Percentiles rank a stretch among this genome's conserved stretches.
These are phyloP conservation scores for Panulirus ornatus DNA, from an alignment of 1,140 invertebrate species.

Conservation along the genomic window DNA sequence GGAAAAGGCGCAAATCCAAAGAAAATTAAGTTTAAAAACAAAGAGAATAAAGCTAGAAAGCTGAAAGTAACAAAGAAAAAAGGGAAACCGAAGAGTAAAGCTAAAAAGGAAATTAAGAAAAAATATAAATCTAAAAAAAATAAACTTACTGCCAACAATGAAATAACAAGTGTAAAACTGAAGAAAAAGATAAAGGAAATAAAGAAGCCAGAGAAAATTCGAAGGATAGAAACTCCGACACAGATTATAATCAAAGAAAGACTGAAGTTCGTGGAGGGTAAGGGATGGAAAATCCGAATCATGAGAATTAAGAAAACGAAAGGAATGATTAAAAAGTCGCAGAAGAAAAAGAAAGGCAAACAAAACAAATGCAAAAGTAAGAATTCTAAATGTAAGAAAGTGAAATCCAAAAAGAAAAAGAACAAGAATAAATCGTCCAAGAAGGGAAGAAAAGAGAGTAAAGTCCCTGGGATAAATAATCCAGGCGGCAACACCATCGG, in stretches of 20 bases:
- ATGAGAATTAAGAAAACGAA: slow-evolving; percentile 3
- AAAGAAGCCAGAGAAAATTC: slow-evolving; percentile 11
- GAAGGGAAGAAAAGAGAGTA: background rate
- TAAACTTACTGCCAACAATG: background rate
- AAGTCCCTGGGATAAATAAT: background rate
- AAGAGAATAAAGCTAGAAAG: background rate
- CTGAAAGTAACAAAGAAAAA: background rate
- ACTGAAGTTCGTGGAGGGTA: background rate
- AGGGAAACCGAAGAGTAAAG: background rate
- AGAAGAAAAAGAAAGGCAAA: background rate
- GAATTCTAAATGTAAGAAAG: background rate
- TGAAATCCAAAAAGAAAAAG: background rate
- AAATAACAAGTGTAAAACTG: background rate
- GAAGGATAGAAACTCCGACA: slow-evolving; percentile 7
- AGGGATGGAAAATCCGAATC: slow-evolving; percentile 17
- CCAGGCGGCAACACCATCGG: background rate
- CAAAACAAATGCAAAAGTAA: background rate
- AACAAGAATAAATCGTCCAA: background rate
- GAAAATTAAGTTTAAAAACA: background rate
- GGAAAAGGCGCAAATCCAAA: background rate
- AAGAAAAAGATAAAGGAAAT: background rate
- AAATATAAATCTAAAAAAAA: background rate
- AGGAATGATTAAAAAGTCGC: background rate
- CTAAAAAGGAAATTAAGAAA: background rate
- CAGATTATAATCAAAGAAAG: slow-evolving; percentile 28